These are phyloP conservation scores for Araneus ventricosus DNA, from an alignment of 1,140 invertebrate genomes.

Conservation along the genomic window DNA sequence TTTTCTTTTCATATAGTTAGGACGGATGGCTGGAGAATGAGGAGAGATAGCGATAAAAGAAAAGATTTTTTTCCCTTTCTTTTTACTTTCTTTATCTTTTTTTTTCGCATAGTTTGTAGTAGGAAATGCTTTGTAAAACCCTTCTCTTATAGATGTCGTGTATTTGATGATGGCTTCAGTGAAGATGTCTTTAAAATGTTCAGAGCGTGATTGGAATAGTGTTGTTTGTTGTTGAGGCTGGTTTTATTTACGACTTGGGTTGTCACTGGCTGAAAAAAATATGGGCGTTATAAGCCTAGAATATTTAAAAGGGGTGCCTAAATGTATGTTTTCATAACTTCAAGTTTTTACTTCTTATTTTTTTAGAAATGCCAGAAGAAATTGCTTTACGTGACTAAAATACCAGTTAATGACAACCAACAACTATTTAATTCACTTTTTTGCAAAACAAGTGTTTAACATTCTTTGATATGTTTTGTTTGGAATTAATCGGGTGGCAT, in stretches of 20 bases:
- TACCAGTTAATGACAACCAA: neutral
- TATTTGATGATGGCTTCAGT: neutral
- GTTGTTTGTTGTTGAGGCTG: neutral
- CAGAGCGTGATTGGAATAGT: neutral
- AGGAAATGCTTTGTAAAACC: neutral
- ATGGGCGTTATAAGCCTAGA: neutral
- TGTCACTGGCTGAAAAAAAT: neutral
- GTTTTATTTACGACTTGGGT: conserved; percentile 7
- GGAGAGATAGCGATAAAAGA: neutral
- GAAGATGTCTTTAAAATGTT: neutral
- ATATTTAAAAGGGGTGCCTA: neutral
- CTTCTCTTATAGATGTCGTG: neutral
- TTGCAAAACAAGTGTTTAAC: neutral
- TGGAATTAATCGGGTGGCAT: neutral
- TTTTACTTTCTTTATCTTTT: neutral
- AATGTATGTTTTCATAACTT: neutral
- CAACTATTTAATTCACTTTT: neutral
- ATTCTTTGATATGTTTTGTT: neutral
- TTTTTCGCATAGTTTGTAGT: neutral
- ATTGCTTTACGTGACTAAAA: neutral
- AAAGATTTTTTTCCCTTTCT: neutral
- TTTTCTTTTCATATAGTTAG: conserved; percentile 20
- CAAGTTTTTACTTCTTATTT: neutral
- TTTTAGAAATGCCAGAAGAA: neutral
- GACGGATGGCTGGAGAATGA: conserved; percentile 8